These are phyloP conservation scores for Microcebus griseorufus DNA, from an alignment of 2,113 vertebrate species.

Conservation along the genomic window DNA sequence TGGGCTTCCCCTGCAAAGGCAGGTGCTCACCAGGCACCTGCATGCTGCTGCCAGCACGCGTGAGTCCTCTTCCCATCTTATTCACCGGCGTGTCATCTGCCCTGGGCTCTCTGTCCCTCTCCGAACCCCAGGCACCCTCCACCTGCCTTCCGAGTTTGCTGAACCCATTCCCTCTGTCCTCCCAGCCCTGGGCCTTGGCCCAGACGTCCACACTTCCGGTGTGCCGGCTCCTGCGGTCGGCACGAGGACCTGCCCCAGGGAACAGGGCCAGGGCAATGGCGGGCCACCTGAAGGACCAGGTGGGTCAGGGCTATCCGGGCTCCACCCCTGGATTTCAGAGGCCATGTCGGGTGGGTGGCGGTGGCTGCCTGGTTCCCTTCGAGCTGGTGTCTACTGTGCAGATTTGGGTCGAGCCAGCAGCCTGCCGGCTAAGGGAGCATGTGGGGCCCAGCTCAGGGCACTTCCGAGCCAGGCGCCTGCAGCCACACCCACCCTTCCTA, in stretches of 20 bases:
- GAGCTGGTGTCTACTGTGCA: background rate
- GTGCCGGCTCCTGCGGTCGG: background rate
- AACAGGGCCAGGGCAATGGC: fast-evolving
- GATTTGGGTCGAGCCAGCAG: background rate
- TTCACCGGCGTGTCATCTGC: background rate
- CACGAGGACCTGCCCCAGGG: fast-evolving
- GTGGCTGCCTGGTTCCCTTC: background rate
- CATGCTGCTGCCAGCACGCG: background rate
- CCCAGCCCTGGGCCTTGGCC: no score
- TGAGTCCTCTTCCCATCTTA: fast-evolving
- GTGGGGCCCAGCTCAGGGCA: background rate
- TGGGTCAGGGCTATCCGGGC: background rate
- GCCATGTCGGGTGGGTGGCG: fast-evolving
- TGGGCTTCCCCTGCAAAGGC: background rate
- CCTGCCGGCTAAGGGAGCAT: fast-evolving
- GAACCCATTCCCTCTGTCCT: background rate
- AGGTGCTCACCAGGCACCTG: background rate
- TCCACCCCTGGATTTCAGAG: background rate
- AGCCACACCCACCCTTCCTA: background rate
- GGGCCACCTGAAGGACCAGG: fast-evolving
- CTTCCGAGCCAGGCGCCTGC: background rate
- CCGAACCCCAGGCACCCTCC: background rate
- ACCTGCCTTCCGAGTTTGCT: no score
- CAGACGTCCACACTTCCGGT: background rate
- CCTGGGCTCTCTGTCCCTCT: no score